Evolutionary conservation across 1,140 invertebrate genomes (phyloP).

Genomic region (Ruditapes philippinarum): DNA sequence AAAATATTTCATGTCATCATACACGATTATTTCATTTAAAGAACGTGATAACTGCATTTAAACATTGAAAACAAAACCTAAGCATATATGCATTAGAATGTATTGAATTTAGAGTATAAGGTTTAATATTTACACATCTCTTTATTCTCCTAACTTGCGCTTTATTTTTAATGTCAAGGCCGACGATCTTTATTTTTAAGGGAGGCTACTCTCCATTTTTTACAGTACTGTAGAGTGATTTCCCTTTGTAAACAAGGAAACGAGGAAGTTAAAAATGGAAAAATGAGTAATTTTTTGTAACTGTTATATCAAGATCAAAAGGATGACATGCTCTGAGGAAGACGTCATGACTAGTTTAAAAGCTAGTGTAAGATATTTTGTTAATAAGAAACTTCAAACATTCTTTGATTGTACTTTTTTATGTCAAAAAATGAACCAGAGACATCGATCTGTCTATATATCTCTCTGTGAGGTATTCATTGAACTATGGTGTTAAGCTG

Average conservation of each 20-base stretch:
- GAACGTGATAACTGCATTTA: too few species aligned
- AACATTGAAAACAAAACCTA: too few species aligned
- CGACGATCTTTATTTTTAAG: too few species aligned
- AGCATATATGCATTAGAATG: too few species aligned
- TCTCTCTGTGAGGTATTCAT: too few species aligned
- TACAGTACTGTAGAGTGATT: background rate
- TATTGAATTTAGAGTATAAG: too few species aligned
- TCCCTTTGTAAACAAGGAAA: slow-evolving; percentile 33
- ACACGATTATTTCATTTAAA: too few species aligned
- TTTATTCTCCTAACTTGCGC: slow-evolving; percentile 55
- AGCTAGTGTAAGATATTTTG: slow-evolving; percentile 11
- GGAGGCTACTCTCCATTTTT: background rate
- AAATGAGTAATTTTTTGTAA: background rate
- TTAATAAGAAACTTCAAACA: background rate
- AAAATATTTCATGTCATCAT: too few species aligned
- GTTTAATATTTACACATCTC: background rate
- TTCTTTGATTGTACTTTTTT: too few species aligned
- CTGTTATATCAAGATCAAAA: background rate
- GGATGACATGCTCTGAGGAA: slow-evolving; percentile 7
- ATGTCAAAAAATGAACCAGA: background rate
- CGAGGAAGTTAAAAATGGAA: background rate
- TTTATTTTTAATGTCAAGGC: too few species aligned
- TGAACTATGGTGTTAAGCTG: too few species aligned
- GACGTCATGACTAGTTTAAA: slow-evolving; percentile 20
- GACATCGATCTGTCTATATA: background rate